Conservation (phyloP, 2,888 invertebrate species). For the Cantharis nigra region DNA sequence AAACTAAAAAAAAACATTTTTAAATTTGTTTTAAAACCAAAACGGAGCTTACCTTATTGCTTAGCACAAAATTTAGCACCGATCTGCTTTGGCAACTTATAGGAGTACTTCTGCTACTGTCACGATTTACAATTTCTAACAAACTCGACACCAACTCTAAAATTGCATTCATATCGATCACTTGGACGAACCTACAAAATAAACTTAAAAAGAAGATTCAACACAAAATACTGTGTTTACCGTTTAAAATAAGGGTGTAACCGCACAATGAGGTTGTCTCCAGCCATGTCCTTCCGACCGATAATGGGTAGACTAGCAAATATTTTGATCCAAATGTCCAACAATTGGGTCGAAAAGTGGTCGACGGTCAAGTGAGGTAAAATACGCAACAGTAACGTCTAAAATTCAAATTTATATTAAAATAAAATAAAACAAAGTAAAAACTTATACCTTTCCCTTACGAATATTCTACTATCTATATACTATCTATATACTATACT, state of each 20-base stretch:
- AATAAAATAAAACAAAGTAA: neutral
- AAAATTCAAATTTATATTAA: constrained; percentile 34
- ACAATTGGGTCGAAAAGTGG: constrained; percentile 54
- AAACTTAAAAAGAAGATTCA: neutral
- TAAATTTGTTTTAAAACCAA: neutral
- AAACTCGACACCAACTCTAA: constrained; percentile 49
- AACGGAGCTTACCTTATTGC: constrained; percentile 57
- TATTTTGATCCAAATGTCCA: constrained; percentile 65
- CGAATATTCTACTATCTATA: too few species aligned
- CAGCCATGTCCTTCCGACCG: constrained; percentile 62
- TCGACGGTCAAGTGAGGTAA: constrained; percentile 64
- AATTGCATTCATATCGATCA: constrained; percentile 49
- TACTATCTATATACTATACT: too few species aligned
- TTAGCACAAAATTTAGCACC: constrained; percentile 55
- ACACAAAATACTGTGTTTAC: constrained; percentile 50
- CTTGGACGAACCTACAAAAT: constrained; percentile 48
- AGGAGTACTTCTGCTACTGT: constrained; percentile 50
- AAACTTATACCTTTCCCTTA: constrained; percentile 74
- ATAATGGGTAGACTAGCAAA: constrained; percentile 63
- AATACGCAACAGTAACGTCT: constrained; percentile 72
- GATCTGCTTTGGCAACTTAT: constrained; percentile 51
- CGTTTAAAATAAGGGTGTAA: constrained; percentile 64
- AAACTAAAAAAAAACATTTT: constrained; percentile 55
- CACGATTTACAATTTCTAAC: constrained; percentile 46
- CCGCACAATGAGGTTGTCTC: constrained; percentile 58